Evolutionary conservation across 2,797 vertebrate genomes (phyloP), one percentile per base, ranked within the genome.

Genomic region (Neopelma chrysocephalum): DNA sequence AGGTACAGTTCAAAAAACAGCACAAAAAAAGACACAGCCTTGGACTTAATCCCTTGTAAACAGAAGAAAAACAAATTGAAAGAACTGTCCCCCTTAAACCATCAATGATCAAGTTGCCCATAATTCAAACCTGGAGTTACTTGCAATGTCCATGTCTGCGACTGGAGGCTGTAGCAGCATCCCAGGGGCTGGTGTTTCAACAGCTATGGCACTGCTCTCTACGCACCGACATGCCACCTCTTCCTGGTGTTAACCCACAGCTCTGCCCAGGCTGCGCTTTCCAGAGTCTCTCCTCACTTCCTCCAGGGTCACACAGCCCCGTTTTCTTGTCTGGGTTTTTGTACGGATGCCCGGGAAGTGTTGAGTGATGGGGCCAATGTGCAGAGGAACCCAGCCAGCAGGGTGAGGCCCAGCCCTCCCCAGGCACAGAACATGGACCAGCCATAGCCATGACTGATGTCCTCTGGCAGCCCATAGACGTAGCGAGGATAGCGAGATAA

Each of bases 391-490:
- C 99, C 99, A 48, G 99, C 99, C 94, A 99, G 98, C 97, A 99
- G 97, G 53, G 99, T 99, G 96, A 99, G 99, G 84, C 99, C 99
- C 54, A 99, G 98, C 65, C 99, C 99, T 2, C 99, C 99, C 99
- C 99, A 99, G 97, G 99, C 99, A 98, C 99, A 99, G 97, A 99
- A 99, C 99, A 99, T 99, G 97, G 99, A 99, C 99, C 99, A 99
- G 97, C 99, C 99, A 96, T 99, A 99, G 97, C 99, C 99, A 93
- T 99, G 99, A 97, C 99, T 99, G 98, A 99, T 99, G 98, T 99
- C 99, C 97, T 99, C 99, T 4, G 99, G 99, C 91, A 99, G 98
- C 96, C 99, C 98, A 22, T 99, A 99, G 97, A 99, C 98, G 76
- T 98, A 98, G 96, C 99, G 99, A 15, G 99, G 99, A 86, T 99